Evolutionary conservation across 2,797 vertebrate species (phyloP), one percentile per base, ranked within the genome.

Genomic region (Cuculus canorus): DNA sequence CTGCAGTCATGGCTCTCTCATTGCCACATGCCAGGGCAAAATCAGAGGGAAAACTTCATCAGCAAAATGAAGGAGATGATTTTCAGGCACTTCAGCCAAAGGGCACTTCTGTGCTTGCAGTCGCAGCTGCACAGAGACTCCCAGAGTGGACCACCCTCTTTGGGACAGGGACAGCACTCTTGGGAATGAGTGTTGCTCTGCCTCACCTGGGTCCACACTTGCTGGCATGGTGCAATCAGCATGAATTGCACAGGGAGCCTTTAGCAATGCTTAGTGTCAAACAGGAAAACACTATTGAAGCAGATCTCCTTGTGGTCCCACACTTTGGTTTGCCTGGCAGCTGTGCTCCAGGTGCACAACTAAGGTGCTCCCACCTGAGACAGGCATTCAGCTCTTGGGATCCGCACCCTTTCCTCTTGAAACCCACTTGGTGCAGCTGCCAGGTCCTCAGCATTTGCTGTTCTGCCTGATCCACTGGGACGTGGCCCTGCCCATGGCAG

Each of bases 61-160:
- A 93, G 60, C 19, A 60, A 45, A 17, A 50, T n/a, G 37, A 72
- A 56, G 39, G 33, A 70, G 27, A 30, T 19, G 35, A 23, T 47
- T 81, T 69, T 13, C 35, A 32, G 39, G 66, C 35, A 48, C 54
- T 60, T 66, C 65, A 72, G 22, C 35, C 5, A 4, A 24, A 84
- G 25, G 48, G 15, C 15, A 33, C 7, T 43, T 43, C 39, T 69
- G 30, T 56, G 65, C 18, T n/a, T 57, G 52, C 50, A 81, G n/a
- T 45, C 25, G 63, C 0, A 0, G 16, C 48, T 68, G 32, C 28
- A 43, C 10, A 79, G 32, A 54, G 16, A 35, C 14, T 77, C 25
- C 13, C 45, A 28, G 60, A 30, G 13, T 45, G 25, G 48, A 68
- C 14, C 0, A 0, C 45, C 5, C 28, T 22, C 24, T 68, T 2